Conservation (phyloP, 2,888 invertebrate genomes). For the Mythimna ferrago region DNA sequence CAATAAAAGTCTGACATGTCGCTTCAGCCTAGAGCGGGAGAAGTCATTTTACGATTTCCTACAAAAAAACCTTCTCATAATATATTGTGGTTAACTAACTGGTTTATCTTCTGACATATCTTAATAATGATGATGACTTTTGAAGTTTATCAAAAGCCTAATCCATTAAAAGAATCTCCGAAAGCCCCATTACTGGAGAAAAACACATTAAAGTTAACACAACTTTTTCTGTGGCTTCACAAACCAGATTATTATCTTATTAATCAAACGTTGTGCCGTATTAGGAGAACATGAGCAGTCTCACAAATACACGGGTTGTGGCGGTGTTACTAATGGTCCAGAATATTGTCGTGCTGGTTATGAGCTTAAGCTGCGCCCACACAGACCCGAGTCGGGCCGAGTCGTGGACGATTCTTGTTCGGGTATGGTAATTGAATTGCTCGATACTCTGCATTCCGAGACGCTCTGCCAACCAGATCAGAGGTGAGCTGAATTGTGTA, state of each 20-base stretch:
- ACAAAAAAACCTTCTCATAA: too few relatives aligned
- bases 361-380: conserved; percentile 41
- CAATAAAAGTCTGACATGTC: too few relatives aligned
- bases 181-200: conserved; percentile 10
- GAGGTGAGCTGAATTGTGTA: conserved; percentile 16
- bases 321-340: conserved; percentile 15
- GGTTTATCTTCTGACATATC: background rate
- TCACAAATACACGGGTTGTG: background rate
- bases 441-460: conserved; percentile 55
- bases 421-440: conserved; percentile 62
- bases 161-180: conserved; percentile 29
- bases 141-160: conserved; percentile 7
- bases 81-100: too few relatives aligned
- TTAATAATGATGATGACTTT: conserved; percentile 19
- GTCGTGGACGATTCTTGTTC: conserved; percentile 39
- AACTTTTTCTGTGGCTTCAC: conserved; percentile 15
- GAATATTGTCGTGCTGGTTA: conserved; percentile 6
- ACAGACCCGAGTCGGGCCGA: conserved; percentile 13
- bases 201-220: conserved; percentile 28
- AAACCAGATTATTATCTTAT: conserved; percentile 34
- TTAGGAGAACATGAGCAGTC: conserved; percentile 3
- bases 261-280: conserved; percentile 21
- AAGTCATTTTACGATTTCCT: too few relatives aligned
- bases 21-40: too few relatives aligned
- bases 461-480: conserved; percentile 37